Evolutionary conservation across 2,888 invertebrate species (phyloP), one percentile per base, ranked within the genome.

Genomic region (Zaprionus obscuricornis): DNA sequence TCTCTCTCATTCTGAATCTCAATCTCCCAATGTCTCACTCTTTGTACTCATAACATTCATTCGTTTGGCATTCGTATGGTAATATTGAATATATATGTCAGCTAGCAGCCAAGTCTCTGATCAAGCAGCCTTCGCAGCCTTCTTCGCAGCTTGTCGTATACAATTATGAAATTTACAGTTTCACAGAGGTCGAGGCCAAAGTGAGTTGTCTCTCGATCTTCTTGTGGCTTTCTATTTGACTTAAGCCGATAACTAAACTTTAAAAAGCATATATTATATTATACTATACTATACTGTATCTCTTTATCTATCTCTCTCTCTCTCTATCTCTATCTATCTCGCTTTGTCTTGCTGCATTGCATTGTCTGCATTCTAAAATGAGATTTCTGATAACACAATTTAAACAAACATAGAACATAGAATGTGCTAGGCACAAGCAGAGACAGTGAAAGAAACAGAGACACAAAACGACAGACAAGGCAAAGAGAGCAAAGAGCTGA

Each of bases 81-180:
- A 85, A 78, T 79, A 72, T 82, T 54, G 72, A 68, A 68, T 74
- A 74, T 42, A 65, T 84, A 34, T 78, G 85, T 73, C 77, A 76
- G 66, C 31, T 11, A 17, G 13, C 26, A 29, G 31, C 26, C 27
- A 36, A 50, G 46, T 33, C 49, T 34, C 26, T 16, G 31, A 20
- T 27, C 49, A 49, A 20, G 34, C 42, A 31, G 1, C 26, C 13
- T 22, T 5, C 27, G 33, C n/a, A n/a, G n/a, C n/a, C n/a, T n/a
- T n/a, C n/a, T n/a, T n/a, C n/a, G n/a, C n/a, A n/a, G n/a, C n/a
- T n/a, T n/a, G 11, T 8, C 14, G 55, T 60, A 59, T 63, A 65
- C 64, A 78, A 85, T 82, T 74, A 85, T 74, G 68, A 66, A 52
- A 57, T 60, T 54, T 67, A 74, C 67, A 58, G 66, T 64, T 68